These are phyloP conservation scores for Anas flavirostris DNA, from an alignment of 2,797 vertebrate species.

Conservation along the genomic window DNA sequence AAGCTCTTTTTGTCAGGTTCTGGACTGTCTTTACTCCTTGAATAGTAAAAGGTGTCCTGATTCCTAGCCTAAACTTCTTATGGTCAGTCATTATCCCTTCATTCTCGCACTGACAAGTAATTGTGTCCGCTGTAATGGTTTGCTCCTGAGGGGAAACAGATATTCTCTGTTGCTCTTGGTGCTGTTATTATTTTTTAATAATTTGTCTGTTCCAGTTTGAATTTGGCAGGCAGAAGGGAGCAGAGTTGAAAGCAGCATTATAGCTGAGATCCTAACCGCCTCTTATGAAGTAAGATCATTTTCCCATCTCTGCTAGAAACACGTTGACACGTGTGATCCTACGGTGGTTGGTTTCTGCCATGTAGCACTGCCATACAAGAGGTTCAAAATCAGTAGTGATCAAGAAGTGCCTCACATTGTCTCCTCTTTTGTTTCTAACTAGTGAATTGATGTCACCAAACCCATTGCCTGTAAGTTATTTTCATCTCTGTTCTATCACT, in stretches of 20 bases:
- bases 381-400: background rate
- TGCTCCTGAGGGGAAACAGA: background rate
- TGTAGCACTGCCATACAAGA: background rate
- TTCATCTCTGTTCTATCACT: background rate
- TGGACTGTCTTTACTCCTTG: background rate
- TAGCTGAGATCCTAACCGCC: background rate
- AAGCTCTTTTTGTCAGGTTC: background rate
- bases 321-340: rapidly evolving
- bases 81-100: background rate
- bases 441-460: background rate
- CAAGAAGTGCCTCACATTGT: background rate
- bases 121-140: background rate
- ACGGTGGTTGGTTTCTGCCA: background rate
- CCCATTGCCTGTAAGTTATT: background rate
- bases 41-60: background rate
- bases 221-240: background rate
- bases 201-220: background rate
- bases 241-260: background rate
- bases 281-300: background rate
- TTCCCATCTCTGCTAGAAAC: background rate
- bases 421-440: background rate
- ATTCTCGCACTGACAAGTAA: background rate
- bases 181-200: background rate
- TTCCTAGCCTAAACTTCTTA: background rate
- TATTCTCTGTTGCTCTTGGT: background rate